phyloP scores from a whole-genome alignment of 2,113 vertebrate genomes.

The Nannospalax galili region DNA sequence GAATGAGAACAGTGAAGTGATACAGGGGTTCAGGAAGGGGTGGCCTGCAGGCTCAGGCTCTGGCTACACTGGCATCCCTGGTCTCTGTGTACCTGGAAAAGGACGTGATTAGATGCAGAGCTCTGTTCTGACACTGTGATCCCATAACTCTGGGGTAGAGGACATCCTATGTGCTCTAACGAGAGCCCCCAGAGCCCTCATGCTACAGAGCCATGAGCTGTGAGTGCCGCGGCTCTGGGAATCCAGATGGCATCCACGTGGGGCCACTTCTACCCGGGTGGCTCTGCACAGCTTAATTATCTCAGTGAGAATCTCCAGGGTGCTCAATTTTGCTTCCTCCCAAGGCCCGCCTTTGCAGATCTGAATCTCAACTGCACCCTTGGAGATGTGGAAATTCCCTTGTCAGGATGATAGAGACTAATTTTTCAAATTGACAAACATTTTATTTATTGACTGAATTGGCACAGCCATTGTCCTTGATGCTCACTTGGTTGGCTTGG shows the following conservation, averaged over 20 bases:
- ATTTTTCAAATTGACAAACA: constrained; percentile 63
- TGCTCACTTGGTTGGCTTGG: constrained; percentile 32
- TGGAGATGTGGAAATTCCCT: constrained; percentile 52
- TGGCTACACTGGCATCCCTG: neutral
- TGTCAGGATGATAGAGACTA: constrained; percentile 14
- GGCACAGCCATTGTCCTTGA: neutral
- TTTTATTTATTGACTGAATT: constrained; percentile 21
- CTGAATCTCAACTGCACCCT: constrained; percentile 47
- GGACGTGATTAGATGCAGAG: neutral
- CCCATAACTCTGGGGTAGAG: neutral
- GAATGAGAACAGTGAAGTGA: neutral
- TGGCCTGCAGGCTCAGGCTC: neutral
- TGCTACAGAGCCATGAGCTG: neutral
- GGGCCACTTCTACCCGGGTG: constrained; percentile 13
- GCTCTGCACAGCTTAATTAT: constrained; percentile 54
- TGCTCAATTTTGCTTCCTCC: neutral
- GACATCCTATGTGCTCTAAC: neutral
- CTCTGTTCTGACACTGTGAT: neutral
- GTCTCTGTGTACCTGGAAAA: neutral
- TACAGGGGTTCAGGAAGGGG: neutral
- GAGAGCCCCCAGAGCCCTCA: neutral
- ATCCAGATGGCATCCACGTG: neutral
- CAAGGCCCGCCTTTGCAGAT: constrained; percentile 19
- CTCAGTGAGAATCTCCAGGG: constrained; percentile 53
- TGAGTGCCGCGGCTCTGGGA: neutral